phyloP scores from a whole-genome alignment of 2,888 invertebrate species.

The Callosobruchus maculatus region DNA sequence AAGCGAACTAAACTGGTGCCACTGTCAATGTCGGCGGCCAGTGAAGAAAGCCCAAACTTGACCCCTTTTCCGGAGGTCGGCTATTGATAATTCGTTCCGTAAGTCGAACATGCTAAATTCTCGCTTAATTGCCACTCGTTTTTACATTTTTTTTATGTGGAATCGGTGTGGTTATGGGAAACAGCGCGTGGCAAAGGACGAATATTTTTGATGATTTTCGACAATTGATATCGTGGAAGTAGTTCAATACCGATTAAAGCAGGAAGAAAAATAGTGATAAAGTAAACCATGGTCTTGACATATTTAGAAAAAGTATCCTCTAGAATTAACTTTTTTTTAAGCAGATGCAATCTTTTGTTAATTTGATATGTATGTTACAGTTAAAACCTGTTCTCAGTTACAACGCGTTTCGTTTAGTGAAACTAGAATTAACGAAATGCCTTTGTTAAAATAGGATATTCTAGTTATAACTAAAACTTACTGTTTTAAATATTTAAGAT shows the following conservation, averaged over 20 bases:
- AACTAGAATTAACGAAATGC: too few relatives aligned
- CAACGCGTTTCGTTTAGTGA: too few relatives aligned
- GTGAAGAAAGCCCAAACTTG: slow-evolving; percentile 27
- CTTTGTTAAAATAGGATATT: too few relatives aligned
- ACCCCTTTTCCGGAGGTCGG: slow-evolving; percentile 13
- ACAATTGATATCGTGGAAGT: background rate
- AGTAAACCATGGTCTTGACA: too few relatives aligned
- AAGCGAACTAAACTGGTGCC: background rate
- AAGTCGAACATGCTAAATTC: background rate
- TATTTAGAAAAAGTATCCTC: background rate
- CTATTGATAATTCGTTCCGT: background rate
- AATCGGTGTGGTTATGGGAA: background rate
- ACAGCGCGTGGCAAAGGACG: background rate
- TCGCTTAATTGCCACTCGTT: background rate
- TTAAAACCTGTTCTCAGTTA: too few relatives aligned
- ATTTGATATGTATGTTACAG: too few relatives aligned
- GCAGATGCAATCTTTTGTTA: too few relatives aligned
- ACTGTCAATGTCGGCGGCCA: background rate
- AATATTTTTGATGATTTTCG: background rate
- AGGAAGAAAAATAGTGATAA: background rate
- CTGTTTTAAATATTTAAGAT: too few relatives aligned
- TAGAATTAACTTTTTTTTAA: too few relatives aligned
- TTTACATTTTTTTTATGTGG: background rate
- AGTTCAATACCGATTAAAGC: background rate
- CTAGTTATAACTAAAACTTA: too few relatives aligned